Base-by-base conservation (phyloP, 1,140 invertebrate species). In the Apis cerana region DNA sequence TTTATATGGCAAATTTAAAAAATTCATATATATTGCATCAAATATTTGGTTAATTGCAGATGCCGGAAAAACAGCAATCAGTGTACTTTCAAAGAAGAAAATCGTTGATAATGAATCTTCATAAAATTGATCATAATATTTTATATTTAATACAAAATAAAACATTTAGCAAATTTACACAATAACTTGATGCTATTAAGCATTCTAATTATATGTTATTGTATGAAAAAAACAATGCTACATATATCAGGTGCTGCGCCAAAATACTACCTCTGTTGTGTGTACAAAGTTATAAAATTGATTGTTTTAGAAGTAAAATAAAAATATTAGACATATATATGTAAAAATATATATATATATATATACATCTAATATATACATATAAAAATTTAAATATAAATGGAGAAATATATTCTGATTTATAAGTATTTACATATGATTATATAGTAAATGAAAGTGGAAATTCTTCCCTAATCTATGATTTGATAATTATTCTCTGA, bases 211-310 rank as follows among this genome's bases (percentile, higher is more conserved):
- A 68, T 79, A 75, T 27, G 11, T 80, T 72, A 19, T 76, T 54
- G 65, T 80, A 61, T 48, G 76, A 86, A 65, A 81, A 78, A 79
- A 87, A 90, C 85, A 76, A 91, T 84, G 85, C 81, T 86, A 79
- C 68, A 84, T 83, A 86, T 85, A 80, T 68, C 82, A 80, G 89
- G 91, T 91, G 91, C 91, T 92, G 88, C 84, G 86, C 90, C 90
- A 87, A 92, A 91, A 91, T 85, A 90, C 92, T 93, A 93, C 92
- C 92, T 94, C 93, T 88, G 82, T 77, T 90, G 90, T 70, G 88
- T 93, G 92, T 93, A 93, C 92, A 93, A 93, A 93, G 75, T 78
- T 68, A 90, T 83, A 90, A 89, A 91, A 91, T 91, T 89, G 77
- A 89, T 83, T 75, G 88, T 89, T 85, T 89, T 91, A 91, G 86